Conservation (phyloP, 2,113 vertebrate genomes). For the Stomatorhinus ivindoensis region DNA sequence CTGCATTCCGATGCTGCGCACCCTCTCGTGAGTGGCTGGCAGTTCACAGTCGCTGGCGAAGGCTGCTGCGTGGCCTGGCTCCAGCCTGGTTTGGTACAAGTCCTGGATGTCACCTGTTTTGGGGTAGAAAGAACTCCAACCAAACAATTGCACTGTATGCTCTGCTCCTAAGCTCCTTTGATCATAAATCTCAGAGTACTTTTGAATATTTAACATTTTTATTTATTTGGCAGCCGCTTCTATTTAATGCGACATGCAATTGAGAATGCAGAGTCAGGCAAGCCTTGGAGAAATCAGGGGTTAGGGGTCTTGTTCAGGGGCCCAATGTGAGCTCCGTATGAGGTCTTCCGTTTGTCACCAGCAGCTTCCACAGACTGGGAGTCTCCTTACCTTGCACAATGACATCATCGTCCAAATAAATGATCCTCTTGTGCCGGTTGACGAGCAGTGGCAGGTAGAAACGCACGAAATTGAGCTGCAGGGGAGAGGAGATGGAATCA, state of each 20-base stretch:
- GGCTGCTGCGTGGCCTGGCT: conserved; percentile 80
- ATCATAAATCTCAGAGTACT: background rate
- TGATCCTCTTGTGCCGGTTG: conserved; percentile 75
- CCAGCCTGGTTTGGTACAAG: conserved; percentile 67
- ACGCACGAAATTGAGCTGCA: conserved; percentile 89
- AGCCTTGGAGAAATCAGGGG: background rate
- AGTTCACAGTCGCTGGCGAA: conserved; percentile 90
- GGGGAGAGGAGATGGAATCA: conserved; percentile 29
- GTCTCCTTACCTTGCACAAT: conserved; percentile 83
- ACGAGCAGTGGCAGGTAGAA: conserved; percentile 86
- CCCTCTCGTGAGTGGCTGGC: conserved; percentile 77
- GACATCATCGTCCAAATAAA: conserved; percentile 92
- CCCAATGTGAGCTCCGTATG: background rate
- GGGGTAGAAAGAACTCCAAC: background rate
- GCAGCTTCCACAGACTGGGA: background rate
- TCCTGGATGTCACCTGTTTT: conserved; percentile 82
- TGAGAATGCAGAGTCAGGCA: background rate
- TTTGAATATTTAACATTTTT: background rate
- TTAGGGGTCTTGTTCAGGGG: background rate
- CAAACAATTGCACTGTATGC: background rate
- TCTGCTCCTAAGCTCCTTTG: background rate
- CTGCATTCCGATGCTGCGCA: conserved; percentile 88
- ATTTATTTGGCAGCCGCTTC: background rate
- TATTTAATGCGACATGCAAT: background rate
- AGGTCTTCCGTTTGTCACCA: no score